A percentile compares a stretch with the other conserved stretches of the same genome.
phyloP scores from a whole-genome alignment of 1,140 invertebrate genomes.

The Diorhabda elongata region DNA sequence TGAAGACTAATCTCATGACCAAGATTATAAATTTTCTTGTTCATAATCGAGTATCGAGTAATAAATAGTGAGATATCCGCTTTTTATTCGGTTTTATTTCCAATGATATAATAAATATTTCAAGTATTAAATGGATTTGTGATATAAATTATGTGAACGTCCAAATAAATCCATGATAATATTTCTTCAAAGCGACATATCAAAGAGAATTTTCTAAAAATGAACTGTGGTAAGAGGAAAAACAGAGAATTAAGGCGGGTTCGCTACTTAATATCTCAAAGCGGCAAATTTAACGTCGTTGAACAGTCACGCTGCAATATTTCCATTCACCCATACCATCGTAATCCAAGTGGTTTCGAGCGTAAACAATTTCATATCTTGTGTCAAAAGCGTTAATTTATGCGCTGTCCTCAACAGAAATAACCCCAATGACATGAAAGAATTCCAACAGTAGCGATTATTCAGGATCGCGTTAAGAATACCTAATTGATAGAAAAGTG shows the following conservation, averaged over 20 bases:
- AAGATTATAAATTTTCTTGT: no score
- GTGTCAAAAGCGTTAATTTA: conserved; percentile 8
- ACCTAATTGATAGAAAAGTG: no score
- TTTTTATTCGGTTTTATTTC: no score
- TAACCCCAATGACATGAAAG: not conserved
- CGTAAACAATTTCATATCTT: conserved; percentile 8
- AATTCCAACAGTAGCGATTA: not conserved
- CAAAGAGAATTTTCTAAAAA: not conserved
- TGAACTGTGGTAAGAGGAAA: not conserved
- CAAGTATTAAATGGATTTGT: no score
- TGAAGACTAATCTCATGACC: no score
- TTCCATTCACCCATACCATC: not conserved
- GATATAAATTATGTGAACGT: no score
- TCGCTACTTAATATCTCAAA: not conserved
- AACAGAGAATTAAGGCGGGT: not conserved
- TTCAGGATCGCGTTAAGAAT: no score
- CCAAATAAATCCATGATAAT: not conserved
- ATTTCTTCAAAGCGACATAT: conserved; percentile 8
- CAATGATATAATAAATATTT: no score
- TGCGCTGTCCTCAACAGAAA: not conserved
- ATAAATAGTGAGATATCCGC: no score
- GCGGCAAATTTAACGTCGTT: not conserved
- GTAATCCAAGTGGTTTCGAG: conserved; percentile 5
- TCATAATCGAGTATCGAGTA: no score
- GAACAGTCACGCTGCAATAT: not conserved